phyloP scores from a whole-genome alignment of 2,797 vertebrate species.

The Darevskia mixta region DNA sequence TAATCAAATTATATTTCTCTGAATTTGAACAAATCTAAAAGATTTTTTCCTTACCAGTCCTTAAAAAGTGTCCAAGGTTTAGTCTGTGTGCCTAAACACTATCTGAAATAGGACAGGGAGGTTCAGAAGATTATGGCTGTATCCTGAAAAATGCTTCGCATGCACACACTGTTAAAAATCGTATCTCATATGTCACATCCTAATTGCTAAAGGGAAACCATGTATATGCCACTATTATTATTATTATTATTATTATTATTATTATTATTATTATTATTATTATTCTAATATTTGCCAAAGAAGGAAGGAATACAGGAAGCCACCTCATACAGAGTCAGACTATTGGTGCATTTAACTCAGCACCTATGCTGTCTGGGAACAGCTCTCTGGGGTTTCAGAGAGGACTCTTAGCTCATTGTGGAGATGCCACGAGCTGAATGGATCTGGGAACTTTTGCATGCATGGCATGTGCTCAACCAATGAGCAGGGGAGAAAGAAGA shows the following conservation, averaged over 20 bases:
- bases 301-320: neutral
- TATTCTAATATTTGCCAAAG: constrained; percentile 7
- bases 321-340: neutral
- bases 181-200: constrained; percentile 29
- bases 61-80: constrained; percentile 56
- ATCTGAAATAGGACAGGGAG: constrained; percentile 45
- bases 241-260: too few relatives aligned
- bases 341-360: neutral
- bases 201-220: constrained; percentile 5
- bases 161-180: constrained; percentile 1
- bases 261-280: neutral
- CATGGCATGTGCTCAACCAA: neutral
- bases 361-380: neutral
- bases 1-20: constrained; percentile 24
- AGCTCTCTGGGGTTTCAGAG: neutral
- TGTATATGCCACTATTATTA: constrained; percentile 28
- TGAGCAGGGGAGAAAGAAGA: neutral
- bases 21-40: constrained; percentile 49
- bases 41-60: constrained; percentile 47
- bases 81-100: constrained; percentile 53
- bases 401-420: neutral
- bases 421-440: neutral
- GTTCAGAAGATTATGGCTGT: constrained; percentile 32
- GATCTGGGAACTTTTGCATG: neutral
- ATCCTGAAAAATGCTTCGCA: constrained; percentile 41